These are phyloP conservation scores for Dipodomys spectabilis DNA, from an alignment of 2,113 vertebrate species.

Conservation along the genomic window DNA sequence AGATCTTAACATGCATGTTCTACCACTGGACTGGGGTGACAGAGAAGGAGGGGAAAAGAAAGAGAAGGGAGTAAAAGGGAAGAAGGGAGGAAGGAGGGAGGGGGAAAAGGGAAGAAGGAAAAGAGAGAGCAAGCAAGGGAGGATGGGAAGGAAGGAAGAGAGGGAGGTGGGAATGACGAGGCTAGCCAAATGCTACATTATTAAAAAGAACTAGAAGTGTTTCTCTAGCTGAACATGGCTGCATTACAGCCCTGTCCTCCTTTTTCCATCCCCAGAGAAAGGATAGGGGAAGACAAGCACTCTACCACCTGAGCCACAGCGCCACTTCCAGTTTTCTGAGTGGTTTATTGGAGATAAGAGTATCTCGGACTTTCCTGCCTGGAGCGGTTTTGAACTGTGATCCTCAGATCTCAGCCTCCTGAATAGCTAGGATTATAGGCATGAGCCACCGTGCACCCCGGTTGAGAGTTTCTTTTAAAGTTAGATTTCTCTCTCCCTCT, in stretches of 20 bases:
- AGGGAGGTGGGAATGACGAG: neutral
- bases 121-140: too few species aligned
- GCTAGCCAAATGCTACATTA: neutral
- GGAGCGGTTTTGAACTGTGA: too few species aligned
- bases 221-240: neutral
- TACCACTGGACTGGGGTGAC: neutral
- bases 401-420: too few species aligned
- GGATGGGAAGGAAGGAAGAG: neutral
- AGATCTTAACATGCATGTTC: neutral
- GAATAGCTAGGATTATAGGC: too few species aligned
- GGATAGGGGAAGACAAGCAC: neutral
- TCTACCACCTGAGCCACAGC: too few species aligned
- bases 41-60: neutral
- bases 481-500: too few species aligned
- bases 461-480: slow-evolving; percentile 37
- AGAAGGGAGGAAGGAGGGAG: neutral
- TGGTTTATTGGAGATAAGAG: too few species aligned
- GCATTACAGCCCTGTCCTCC: neutral
- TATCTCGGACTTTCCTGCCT: too few species aligned
- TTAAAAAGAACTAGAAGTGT: neutral
- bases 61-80: too few species aligned
- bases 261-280: neutral
- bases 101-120: neutral
- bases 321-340: too few species aligned
- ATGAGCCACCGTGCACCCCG: neutral